Evolutionary conservation across 92 coral and sea anemone genomes (phyloP).

Genomic region (Zoanthus sansibaricus): DNA sequence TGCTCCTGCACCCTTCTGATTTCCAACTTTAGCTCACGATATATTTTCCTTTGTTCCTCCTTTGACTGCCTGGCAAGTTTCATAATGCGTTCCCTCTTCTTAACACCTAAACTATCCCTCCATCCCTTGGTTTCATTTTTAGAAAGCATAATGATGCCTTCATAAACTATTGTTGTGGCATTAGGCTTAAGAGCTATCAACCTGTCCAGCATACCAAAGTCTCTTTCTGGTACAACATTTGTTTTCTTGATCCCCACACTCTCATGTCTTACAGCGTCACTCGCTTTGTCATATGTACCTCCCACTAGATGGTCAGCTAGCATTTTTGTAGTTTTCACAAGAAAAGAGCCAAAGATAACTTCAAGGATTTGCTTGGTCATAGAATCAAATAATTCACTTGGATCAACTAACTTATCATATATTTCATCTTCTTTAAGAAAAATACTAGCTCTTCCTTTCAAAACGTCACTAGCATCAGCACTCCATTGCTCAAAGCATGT

Average conservation of each 20-base stretch:
- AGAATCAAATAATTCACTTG: background rate
- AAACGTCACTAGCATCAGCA: background rate
- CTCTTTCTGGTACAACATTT: background rate
- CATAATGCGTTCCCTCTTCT: too few species aligned
- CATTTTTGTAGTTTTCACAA: background rate
- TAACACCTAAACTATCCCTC: background rate
- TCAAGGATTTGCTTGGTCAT: background rate
- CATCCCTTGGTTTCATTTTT: background rate
- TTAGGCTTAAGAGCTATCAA: background rate
- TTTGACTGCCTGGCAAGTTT: too few species aligned
- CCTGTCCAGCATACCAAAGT: background rate
- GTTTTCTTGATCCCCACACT: background rate
- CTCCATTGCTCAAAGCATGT: background rate
- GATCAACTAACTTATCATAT: background rate
- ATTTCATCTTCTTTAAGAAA: background rate
- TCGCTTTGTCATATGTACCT: background rate
- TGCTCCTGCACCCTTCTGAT: too few species aligned
- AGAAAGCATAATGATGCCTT: background rate
- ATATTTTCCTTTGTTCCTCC: too few species aligned
- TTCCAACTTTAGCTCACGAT: too few species aligned
- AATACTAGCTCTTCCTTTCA: background rate
- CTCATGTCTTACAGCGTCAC: background rate
- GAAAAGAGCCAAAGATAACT: background rate
- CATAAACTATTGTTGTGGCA: background rate
- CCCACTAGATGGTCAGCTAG: background rate